Percentiles rank a stretch among this genome's conserved stretches.
These are phyloP conservation scores for Hippopotamyrus pictus DNA, from an alignment of 2,797 vertebrate genomes.

Conservation along the genomic window DNA sequence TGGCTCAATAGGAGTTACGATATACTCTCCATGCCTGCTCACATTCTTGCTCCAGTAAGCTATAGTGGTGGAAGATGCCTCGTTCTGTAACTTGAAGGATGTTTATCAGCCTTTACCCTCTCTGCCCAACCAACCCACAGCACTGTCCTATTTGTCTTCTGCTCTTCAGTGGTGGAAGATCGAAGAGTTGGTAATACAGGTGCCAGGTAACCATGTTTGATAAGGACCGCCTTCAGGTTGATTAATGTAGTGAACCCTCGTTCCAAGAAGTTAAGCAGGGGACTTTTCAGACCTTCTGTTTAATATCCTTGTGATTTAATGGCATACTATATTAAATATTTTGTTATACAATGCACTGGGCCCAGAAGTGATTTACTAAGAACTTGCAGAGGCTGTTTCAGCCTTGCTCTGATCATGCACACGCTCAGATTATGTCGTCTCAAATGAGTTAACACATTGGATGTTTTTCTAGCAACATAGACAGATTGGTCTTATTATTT, in stretches of 20 bases:
- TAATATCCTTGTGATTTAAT: not conserved
- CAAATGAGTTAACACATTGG: not conserved
- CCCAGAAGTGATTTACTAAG: not conserved
- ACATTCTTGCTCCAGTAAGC: not conserved
- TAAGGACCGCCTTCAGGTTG: not conserved
- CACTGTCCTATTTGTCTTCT: constrained; percentile 32
- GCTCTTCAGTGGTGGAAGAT: constrained; percentile 37
- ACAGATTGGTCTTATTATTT: not conserved
- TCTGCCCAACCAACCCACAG: constrained; percentile 44
- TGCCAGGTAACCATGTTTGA: not conserved
- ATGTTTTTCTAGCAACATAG: not conserved
- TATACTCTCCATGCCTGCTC: constrained; percentile 13
- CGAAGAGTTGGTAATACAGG: constrained; percentile 12
- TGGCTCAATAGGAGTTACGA: not conserved
- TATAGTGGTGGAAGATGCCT: constrained; percentile 41
- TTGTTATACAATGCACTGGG: not conserved
- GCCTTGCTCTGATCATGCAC: not conserved
- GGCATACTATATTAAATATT: not conserved
- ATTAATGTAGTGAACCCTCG: not conserved
- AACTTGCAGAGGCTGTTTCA: not conserved
- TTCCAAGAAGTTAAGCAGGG: not conserved
- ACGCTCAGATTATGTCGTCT: not conserved
- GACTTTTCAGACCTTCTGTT: not conserved
- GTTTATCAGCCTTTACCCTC: constrained; percentile 38
- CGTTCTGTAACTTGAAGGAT: constrained; percentile 34